Percentiles rank a stretch among this genome's conserved stretches.
Conservation (phyloP, 2,113 vertebrate genomes). For the Salvelinus fontinalis region DNA sequence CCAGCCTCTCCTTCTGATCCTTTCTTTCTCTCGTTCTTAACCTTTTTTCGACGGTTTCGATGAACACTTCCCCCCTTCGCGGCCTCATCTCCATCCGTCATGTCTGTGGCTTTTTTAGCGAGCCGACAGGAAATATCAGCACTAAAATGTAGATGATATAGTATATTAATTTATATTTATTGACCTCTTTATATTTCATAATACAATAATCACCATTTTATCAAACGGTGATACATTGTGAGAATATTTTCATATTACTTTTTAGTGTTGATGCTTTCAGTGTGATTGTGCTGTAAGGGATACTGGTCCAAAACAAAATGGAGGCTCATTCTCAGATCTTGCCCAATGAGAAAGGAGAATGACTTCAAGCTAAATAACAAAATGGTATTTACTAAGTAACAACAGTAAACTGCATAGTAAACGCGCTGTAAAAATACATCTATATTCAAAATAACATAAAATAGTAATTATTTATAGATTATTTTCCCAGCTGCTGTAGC, state of each 20-base stretch:
- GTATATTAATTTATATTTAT: background rate
- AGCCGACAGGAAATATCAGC: constrained; percentile 18
- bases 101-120: constrained; percentile 38
- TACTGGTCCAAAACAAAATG: constrained; percentile 75
- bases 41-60: constrained; percentile 46
- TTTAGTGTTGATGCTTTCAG: constrained; percentile 33
- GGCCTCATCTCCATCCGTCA: constrained; percentile 20
- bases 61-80: constrained; percentile 49
- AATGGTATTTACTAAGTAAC: constrained; percentile 16
- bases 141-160: constrained; percentile 26
- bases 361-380: constrained; percentile 17
- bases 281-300: constrained; percentile 45
- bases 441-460: background rate
- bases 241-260: constrained; percentile 45
- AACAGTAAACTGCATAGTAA: background rate
- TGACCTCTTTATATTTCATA: constrained; percentile 3
- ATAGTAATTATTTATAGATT: background rate
- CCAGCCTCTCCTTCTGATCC: constrained; percentile 75
- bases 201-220: constrained; percentile 37
- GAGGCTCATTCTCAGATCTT: constrained; percentile 54
- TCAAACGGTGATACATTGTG: constrained; percentile 12
- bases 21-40: constrained; percentile 60
- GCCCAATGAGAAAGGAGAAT: constrained; percentile 51
- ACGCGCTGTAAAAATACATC: background rate
- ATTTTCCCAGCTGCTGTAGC: background rate